These are phyloP conservation scores for Drosophila siamana DNA, from an alignment of 2,888 invertebrate genomes.

Conservation along the genomic window DNA sequence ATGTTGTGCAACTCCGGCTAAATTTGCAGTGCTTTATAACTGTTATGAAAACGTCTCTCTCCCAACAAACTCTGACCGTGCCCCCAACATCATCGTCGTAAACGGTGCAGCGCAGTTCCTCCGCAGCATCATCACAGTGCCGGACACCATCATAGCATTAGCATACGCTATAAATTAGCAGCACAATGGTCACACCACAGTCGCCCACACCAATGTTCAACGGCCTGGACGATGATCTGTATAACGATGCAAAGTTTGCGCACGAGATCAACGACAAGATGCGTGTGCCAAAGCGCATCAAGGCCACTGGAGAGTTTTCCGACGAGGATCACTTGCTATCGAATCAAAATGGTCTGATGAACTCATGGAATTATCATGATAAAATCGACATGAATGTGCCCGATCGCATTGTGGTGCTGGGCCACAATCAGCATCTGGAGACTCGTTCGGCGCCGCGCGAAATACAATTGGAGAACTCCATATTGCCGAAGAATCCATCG, in stretches of 20 bases:
- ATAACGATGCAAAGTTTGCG: slow-evolving; percentile 88
- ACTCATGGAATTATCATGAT: slow-evolving; percentile 89
- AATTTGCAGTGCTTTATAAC: slow-evolving; percentile 63
- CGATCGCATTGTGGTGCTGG: slow-evolving; percentile 95
- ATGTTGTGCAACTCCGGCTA: slow-evolving; percentile 64
- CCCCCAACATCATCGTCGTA: slow-evolving; percentile 12
- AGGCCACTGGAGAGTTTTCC: slow-evolving; percentile 90
- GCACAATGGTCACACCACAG: slow-evolving; percentile 87
- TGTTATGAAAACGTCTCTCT: slow-evolving; percentile 73
- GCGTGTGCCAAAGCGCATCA: slow-evolving; percentile 92
- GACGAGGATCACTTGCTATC: slow-evolving; percentile 88
- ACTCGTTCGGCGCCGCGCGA: slow-evolving; percentile 95
- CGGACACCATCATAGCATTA: background rate
- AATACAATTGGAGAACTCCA: slow-evolving; percentile 93
- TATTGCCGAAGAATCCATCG: slow-evolving; percentile 88
- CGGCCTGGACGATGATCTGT: slow-evolving; percentile 88
- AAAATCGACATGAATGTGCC: slow-evolving; percentile 97
- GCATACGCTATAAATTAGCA: slow-evolving; percentile 7
- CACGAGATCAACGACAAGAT: slow-evolving; percentile 92
- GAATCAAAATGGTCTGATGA: slow-evolving; percentile 87
- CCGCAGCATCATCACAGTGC: slow-evolving; percentile 3
- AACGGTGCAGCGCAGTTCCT: slow-evolving; percentile 25
- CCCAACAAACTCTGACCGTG: slow-evolving; percentile 8
- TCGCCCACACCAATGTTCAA: slow-evolving; percentile 88
- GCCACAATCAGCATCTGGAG: slow-evolving; percentile 89